phyloP scores from a whole-genome alignment of 1,140 invertebrate species.

The Melitaea cinxia region DNA sequence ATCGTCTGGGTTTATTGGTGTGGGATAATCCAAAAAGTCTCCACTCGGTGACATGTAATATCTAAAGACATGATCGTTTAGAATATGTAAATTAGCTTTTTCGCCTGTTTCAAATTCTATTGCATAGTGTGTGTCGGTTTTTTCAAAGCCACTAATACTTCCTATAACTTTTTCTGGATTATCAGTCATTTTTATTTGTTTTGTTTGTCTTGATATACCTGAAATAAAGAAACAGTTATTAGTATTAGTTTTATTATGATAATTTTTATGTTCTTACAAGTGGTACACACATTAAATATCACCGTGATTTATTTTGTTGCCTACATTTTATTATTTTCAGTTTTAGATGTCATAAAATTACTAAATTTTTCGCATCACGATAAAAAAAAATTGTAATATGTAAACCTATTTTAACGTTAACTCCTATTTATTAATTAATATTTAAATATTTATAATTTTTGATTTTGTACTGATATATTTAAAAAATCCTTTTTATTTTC shows the following conservation, averaged over 20 bases:
- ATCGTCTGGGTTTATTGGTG: slow-evolving; percentile 57
- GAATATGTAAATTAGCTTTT: slow-evolving; percentile 52
- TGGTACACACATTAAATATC: too few species aligned
- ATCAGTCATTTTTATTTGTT: slow-evolving; percentile 9
- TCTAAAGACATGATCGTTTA: slow-evolving; percentile 68
- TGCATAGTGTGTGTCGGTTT: slow-evolving; percentile 47
- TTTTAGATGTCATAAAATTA: too few species aligned
- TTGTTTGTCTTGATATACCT: neutral
- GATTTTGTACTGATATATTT: too few species aligned
- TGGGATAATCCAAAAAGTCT: slow-evolving; percentile 61
- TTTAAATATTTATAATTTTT: too few species aligned
- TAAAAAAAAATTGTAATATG: too few species aligned
- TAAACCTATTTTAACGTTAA: too few species aligned
- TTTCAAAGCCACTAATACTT: slow-evolving; percentile 48
- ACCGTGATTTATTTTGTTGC: too few species aligned
- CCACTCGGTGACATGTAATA: slow-evolving; percentile 64
- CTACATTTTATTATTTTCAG: too few species aligned
- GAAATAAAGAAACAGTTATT: neutral
- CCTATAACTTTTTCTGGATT: slow-evolving; percentile 36
- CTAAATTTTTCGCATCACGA: too few species aligned
- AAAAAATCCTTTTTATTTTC: too few species aligned
- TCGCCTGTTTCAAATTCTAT: slow-evolving; percentile 58
- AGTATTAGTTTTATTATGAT: neutral
- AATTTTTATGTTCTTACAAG: too few species aligned
- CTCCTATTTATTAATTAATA: too few species aligned